Evolutionary conservation across 2,797 vertebrate genomes (phyloP).

Genomic region (Pogonophryne albipinna): DNA sequence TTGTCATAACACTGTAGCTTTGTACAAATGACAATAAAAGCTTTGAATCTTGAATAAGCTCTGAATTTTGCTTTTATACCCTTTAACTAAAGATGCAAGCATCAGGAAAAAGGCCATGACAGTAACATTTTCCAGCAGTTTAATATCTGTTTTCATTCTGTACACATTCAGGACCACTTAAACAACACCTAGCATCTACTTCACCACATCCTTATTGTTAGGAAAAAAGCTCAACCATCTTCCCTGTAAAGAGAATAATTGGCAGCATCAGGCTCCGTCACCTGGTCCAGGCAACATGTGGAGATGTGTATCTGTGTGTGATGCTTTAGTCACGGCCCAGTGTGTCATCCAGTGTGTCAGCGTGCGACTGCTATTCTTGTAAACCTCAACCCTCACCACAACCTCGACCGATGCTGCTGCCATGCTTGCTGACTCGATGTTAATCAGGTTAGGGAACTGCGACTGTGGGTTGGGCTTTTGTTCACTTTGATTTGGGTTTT

Average conservation of each 20-base stretch:
- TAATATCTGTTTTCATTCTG: conserved; percentile 18
- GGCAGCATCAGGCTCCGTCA: conserved; percentile 55
- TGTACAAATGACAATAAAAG: no score
- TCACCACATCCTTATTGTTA: conserved; percentile 14
- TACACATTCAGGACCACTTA: conserved; percentile 30
- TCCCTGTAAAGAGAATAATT: conserved; percentile 9
- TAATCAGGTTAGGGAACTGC: conserved; percentile 82
- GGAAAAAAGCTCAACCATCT: conserved; percentile 12
- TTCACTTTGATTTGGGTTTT: conserved; percentile 79
- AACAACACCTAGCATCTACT: conserved; percentile 31
- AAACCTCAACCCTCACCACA: conserved; percentile 67
- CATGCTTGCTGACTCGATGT: conserved; percentile 78
- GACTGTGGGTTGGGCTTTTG: conserved; percentile 71
- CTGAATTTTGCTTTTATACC: conserved; percentile 30
- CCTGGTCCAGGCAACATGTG: conserved; percentile 62
- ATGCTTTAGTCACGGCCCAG: conserved; percentile 75
- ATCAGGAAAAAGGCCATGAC: conserved; percentile 30
- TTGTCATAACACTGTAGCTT: no score
- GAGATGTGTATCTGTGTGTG: conserved; percentile 67
- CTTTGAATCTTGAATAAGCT: neutral
- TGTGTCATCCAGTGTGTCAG: conserved; percentile 74
- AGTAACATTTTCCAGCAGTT: conserved; percentile 31
- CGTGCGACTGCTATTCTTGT: conserved; percentile 73
- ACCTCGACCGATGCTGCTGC: conserved; percentile 61
- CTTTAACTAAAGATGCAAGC: conserved; percentile 7